These are phyloP conservation scores for Pangasius mekongensis DNA, from an alignment of 2,797 vertebrate species.

Conservation along the genomic window DNA sequence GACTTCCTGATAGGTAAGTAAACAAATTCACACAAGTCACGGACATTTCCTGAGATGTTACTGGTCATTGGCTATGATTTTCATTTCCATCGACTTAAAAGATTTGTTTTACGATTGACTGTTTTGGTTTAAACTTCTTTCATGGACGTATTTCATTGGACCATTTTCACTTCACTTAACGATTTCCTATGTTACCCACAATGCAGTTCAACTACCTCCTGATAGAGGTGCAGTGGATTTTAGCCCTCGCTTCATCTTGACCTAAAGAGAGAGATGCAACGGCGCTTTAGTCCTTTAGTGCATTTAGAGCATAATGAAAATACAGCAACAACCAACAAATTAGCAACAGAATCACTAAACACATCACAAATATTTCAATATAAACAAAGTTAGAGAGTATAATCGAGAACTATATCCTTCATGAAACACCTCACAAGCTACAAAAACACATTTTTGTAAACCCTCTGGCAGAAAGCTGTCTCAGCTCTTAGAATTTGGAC, in stretches of 20 bases:
- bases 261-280: not conserved
- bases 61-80: not conserved
- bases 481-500: not conserved
- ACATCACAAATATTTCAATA: not conserved
- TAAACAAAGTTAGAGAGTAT: not conserved
- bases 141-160: not conserved
- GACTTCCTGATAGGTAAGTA: not conserved
- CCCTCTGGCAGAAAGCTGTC: not conserved
- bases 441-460: not conserved
- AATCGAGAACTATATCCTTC: not conserved
- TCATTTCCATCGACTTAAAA: not conserved
- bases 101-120: not conserved
- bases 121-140: not conserved
- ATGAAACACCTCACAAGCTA: not conserved
- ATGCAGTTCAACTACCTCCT: not conserved
- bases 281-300: not conserved
- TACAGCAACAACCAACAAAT: not conserved
- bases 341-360: not conserved
- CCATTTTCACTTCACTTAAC: not conserved
- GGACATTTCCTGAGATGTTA: not conserved
- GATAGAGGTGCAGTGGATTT: not conserved
- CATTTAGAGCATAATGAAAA: not conserved
- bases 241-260: not conserved
- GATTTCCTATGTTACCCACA: not conserved
- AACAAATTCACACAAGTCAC: not conserved